phyloP scores from a whole-genome alignment of 2,113 vertebrate species.

The Rhadina sibilatrix region DNA sequence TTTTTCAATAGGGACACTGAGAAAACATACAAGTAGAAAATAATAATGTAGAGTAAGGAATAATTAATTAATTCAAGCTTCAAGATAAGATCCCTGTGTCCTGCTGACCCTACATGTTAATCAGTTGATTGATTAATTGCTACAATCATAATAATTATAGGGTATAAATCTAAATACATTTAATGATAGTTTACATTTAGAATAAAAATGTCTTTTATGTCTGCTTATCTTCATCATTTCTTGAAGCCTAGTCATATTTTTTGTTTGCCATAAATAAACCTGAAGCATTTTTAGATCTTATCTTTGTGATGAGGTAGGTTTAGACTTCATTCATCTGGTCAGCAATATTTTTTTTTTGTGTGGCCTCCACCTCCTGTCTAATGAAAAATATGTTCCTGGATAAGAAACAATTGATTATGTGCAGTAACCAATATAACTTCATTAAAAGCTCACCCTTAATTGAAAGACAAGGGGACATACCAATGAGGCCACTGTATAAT shows the following conservation, averaged over 20 bases:
- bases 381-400: conserved; percentile 51
- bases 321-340: conserved; percentile 25
- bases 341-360: conserved; percentile 11
- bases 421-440: conserved; percentile 10
- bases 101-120: conserved; percentile 77
- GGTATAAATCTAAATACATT: conserved; percentile 74
- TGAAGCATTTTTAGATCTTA: conserved; percentile 21
- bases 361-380: conserved; percentile 33
- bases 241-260: conserved; percentile 62
- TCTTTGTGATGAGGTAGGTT: conserved; percentile 52
- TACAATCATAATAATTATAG: conserved; percentile 82
- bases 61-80: conserved; percentile 82
- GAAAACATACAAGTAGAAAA: conserved; percentile 73
- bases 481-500: not conserved
- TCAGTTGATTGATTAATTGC: conserved; percentile 84
- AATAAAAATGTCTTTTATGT: conserved; percentile 73
- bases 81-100: conserved; percentile 74
- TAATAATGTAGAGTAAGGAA: conserved; percentile 72
- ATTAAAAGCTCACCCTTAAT: conserved; percentile 50
- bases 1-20: conserved; percentile 61
- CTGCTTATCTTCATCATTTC: conserved; percentile 71
- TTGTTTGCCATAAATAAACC: conserved; percentile 56
- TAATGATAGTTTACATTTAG: conserved; percentile 76
- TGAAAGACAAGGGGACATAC: not conserved
- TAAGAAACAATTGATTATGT: conserved; percentile 50